phyloP scores from a whole-genome alignment of 2,113 vertebrate species.

The Clarias batrachus region DNA sequence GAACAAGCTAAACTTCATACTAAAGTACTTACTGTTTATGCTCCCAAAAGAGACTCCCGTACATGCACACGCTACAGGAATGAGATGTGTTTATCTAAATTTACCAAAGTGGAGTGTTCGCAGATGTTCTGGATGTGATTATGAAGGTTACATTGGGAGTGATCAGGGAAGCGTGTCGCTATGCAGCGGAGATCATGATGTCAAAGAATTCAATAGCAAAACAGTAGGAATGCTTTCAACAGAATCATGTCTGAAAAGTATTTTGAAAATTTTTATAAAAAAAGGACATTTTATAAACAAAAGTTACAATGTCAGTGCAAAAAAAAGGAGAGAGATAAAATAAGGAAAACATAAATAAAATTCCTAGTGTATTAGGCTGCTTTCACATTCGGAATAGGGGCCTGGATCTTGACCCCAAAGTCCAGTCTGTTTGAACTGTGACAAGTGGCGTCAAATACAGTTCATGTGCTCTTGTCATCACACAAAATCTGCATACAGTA shows the following conservation, averaged over 20 bases:
- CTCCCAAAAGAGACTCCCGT: background rate
- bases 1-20: background rate
- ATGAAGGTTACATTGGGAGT: conserved; percentile 35
- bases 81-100: background rate
- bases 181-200: background rate
- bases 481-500: too few species aligned
- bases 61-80: background rate
- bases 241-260: background rate
- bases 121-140: conserved; percentile 44
- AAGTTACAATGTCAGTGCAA: background rate
- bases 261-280: background rate
- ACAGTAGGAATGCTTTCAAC: background rate
- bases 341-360: background rate
- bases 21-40: background rate
- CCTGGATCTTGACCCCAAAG: too few species aligned
- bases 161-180: conserved; percentile 23
- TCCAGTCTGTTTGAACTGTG: too few species aligned
- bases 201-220: conserved; percentile 17
- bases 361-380: too few species aligned
- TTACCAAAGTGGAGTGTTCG: background rate
- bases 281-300: background rate
- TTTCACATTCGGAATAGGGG: too few species aligned
- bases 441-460: too few species aligned
- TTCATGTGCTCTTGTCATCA: too few species aligned
- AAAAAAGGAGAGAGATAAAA: background rate